Conservation (phyloP, 2,113 vertebrate species). For the Podarcis cretensis region DNA sequence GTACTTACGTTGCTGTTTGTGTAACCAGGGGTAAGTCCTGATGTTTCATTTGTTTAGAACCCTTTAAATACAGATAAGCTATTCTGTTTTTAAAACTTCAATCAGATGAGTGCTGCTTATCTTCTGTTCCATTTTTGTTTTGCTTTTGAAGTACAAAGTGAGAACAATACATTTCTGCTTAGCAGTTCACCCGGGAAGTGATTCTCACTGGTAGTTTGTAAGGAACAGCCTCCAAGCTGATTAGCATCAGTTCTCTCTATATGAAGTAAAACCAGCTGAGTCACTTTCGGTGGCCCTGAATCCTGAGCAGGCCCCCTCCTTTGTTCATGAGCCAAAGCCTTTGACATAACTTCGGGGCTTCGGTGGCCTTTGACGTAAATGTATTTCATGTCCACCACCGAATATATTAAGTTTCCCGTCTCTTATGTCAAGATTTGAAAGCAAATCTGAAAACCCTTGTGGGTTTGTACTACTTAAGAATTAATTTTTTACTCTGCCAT, state of each 20-base stretch:
- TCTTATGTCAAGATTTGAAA: background rate
- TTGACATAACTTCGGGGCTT: background rate
- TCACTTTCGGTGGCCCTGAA: constrained; percentile 14
- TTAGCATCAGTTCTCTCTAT: background rate
- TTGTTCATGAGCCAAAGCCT: background rate
- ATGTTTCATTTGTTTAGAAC: background rate
- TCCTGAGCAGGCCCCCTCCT: background rate
- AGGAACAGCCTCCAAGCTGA: constrained; percentile 10
- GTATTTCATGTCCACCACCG: background rate
- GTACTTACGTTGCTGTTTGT: background rate
- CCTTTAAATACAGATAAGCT: background rate
- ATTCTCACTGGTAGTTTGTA: background rate
- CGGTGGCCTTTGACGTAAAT: background rate
- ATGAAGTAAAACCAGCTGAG: background rate
- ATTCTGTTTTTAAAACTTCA: constrained; percentile 15
- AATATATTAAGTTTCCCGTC: background rate
- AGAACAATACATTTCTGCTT: constrained; percentile 2
- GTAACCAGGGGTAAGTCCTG: no score
- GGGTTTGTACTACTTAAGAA: background rate
- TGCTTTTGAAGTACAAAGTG: background rate
- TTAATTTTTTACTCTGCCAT: background rate
- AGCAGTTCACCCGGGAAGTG: background rate
- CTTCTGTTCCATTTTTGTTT: background rate
- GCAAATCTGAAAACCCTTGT: background rate
- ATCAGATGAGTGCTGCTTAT: background rate